Base-by-base conservation (phyloP, 2,888 invertebrate species). In the Conchocele bisecta region DNA sequence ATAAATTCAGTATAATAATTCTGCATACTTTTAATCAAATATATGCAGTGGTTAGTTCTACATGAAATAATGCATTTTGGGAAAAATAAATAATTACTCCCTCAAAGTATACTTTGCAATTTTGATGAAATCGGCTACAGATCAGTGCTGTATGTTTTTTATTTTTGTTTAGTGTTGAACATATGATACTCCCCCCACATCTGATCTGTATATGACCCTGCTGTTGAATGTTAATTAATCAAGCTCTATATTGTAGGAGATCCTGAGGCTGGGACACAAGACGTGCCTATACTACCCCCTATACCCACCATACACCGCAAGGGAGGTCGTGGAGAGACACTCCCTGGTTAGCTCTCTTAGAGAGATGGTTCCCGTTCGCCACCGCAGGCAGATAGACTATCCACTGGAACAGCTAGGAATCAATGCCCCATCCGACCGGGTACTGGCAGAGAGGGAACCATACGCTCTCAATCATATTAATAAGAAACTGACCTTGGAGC, bases 261-360 rank as follows among this genome's bases (percentile, higher is more conserved):
- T 91, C 13, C 79, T 91, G 44, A 79, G 91, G 48, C 81, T 85
- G 41, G 87, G 88, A 28, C 84, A 89, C 79, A 91, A 91, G 79
- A 91, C 91, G 1, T 89, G 91, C 66, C 69, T 91, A 28, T 91
- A 91, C 71, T 91, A 91, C 58, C 91, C 91, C 9, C 79, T 91
- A 28, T 91, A 87, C 63, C 90, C 91, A 28, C 58, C 85, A n/a
- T 89, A 88, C 63, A 84, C 83, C 4, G 73, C 83, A 11, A 81
- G 80, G 61, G 81, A 88, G 82, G 58, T 83, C 20, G 75, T 85
- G 33, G 79, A 81, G 15, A 78, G 80, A 41, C 89, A 90, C 77
- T 88, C 90, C 1, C 73, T 91, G 65, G 81, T 89, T 13, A 83
- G 88, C 20, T 86, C 85, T 28, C 74, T 91, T 58, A 82, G 83